Percentiles rank a stretch among this genome's conserved stretches.
Conservation (phyloP, 2,113 vertebrate species). For the Ahaetulla prasina region DNA sequence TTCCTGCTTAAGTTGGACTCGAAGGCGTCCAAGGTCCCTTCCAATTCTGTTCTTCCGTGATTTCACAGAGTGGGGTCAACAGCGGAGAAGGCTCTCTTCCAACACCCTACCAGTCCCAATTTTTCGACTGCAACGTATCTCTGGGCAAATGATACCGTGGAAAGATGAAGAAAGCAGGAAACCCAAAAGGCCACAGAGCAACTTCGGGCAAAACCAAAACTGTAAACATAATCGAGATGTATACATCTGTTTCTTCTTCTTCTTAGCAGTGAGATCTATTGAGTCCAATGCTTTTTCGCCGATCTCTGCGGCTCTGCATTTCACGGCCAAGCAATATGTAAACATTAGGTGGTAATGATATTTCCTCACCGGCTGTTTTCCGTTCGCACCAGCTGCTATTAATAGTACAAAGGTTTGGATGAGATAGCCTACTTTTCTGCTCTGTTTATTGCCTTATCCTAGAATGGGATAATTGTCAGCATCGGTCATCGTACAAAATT, state of each 20-base stretch:
- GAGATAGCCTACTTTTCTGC: neutral
- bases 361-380: neutral
- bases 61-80: no score
- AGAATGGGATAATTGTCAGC: constrained; percentile 73
- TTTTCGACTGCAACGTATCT: no score
- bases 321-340: neutral
- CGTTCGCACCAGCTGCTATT: neutral
- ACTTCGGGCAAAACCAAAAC: neutral
- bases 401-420: neutral
- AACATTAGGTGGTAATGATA: neutral
- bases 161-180: neutral
- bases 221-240: neutral
- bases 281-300: neutral
- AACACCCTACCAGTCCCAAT: no score
- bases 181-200: neutral
- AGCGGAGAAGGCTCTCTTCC: no score
- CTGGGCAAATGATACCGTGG: neutral
- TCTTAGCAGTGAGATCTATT: neutral
- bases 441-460: neutral
- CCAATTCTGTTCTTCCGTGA: no score
- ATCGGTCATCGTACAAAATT: constrained; percentile 73
- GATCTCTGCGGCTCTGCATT: neutral
- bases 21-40: no score
- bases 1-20: no score
- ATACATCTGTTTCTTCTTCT: neutral